A percentile compares a stretch with the other conserved stretches of the same genome.
Evolutionary conservation across 2,113 vertebrate species (phyloP).

Genomic region (Myodes glareolus): DNA sequence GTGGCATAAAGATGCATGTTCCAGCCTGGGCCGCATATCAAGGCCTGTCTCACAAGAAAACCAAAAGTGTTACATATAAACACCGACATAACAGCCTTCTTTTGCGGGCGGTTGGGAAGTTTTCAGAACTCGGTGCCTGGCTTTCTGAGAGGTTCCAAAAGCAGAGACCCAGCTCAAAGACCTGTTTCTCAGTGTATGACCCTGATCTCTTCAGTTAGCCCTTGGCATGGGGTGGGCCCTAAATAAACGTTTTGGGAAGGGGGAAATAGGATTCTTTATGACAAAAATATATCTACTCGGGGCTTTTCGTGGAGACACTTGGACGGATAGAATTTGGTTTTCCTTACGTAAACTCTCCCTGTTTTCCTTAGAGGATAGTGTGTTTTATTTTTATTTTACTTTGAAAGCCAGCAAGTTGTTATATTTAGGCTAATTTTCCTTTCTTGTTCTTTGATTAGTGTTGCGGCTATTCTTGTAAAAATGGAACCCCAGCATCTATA

Average conservation of each 20-base stretch:
- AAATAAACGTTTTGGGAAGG: neutral
- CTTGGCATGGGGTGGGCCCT: neutral
- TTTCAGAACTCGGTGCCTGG: neutral
- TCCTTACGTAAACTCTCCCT: conserved; percentile 1
- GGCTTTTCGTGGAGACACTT: neutral
- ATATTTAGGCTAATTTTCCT: neutral
- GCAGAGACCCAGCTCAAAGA: neutral
- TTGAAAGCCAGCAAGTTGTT: conserved; percentile 2
- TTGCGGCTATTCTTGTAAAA: neutral
- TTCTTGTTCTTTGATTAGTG: neutral
- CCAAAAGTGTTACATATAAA: neutral
- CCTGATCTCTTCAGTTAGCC: neutral
- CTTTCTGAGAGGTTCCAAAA: neutral
- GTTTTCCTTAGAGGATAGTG: neutral
- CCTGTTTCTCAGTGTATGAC: neutral
- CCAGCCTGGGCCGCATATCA: neutral
- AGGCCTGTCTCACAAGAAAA: neutral
- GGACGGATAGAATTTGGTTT: neutral
- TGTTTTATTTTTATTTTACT: conserved; percentile 25
- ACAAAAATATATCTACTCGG: neutral
- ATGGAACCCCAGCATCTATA: neutral
- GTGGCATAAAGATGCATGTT: too few species aligned
- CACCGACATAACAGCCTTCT: neutral
- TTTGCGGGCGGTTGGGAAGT: neutral
- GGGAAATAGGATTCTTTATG: neutral